A percentile compares a stretch with the other conserved stretches of the same genome.
These are phyloP conservation scores for Anaspis maculata DNA, from an alignment of 2,888 invertebrate species.

Conservation along the genomic window DNA sequence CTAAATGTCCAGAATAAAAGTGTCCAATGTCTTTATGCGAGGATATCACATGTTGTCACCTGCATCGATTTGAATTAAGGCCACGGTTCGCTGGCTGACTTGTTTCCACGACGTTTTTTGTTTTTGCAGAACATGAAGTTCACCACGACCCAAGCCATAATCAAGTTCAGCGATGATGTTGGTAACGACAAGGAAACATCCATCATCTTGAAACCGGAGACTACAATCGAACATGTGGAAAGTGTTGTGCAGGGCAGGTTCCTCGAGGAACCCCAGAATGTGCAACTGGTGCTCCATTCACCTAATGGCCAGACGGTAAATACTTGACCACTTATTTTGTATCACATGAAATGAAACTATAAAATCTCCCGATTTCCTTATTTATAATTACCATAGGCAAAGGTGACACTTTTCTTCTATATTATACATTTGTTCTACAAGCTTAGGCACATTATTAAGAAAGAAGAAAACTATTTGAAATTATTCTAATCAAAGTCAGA, in stretches of 20 bases:
- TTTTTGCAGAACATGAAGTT: constrained; percentile 5
- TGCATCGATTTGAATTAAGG: too few species aligned
- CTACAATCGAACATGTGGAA: constrained; percentile 5
- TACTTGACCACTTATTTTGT: too few species aligned
- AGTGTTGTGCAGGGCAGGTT: constrained; percentile 5
- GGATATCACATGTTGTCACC: constrained; percentile 5
- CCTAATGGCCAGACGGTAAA: too few species aligned
- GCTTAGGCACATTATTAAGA: too few species aligned
- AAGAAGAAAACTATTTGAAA: too few species aligned
- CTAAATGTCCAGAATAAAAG: constrained; percentile 21
- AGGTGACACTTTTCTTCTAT: too few species aligned
- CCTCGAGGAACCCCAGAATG: constrained; percentile 3
- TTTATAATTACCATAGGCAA: too few species aligned
- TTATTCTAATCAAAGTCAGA: too few species aligned
- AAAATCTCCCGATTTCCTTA: too few species aligned
- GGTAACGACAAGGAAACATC: constrained; percentile 5
- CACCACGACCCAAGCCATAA: constrained; percentile 2
- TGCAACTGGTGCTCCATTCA: constrained; percentile 7
- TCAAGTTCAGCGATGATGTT: constrained; percentile 7
- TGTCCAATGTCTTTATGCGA: constrained; percentile 6
- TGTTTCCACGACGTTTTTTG: neutral
- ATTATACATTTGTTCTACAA: too few species aligned
- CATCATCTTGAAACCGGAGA: constrained; percentile 3
- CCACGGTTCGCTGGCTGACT: too few species aligned
- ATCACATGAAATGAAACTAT: too few species aligned